Conservation (phyloP, 2,888 invertebrate genomes). For the Dysmachus trigonus region DNA sequence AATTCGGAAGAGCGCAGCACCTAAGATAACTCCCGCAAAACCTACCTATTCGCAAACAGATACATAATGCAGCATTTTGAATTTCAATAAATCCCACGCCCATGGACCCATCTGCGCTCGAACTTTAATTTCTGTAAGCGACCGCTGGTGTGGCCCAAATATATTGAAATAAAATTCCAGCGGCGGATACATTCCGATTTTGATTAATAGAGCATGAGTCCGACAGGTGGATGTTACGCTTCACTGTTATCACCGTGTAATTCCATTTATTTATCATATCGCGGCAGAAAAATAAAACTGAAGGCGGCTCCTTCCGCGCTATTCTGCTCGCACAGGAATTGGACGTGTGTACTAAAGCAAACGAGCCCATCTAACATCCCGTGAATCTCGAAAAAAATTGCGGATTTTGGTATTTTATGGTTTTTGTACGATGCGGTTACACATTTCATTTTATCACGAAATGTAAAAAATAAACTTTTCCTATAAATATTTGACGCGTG, state of each 20-base stretch:
- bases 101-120: not conserved
- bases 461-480: not conserved
- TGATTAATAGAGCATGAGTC: slow-evolving; percentile 25
- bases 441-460: not conserved
- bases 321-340: not conserved
- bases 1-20: too few species aligned
- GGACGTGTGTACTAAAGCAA: not conserved
- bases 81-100: not conserved
- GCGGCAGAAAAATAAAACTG: not conserved
- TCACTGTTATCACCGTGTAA: slow-evolving; percentile 9
- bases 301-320: not conserved
- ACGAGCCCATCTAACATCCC: not conserved
- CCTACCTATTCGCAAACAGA: not conserved
- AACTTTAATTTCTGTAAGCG: not conserved
- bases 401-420: not conserved
- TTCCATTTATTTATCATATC: slow-evolving; percentile 9
- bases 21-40: not conserved
- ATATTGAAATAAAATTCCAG: not conserved
- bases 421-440: not conserved
- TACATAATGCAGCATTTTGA: not conserved
- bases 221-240: not conserved
- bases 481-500: not conserved
- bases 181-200: not conserved
- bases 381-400: not conserved
- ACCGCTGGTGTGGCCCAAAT: not conserved